phyloP scores from a whole-genome alignment of 1,140 invertebrate species.

The Yoshiicerus persimilis region DNA sequence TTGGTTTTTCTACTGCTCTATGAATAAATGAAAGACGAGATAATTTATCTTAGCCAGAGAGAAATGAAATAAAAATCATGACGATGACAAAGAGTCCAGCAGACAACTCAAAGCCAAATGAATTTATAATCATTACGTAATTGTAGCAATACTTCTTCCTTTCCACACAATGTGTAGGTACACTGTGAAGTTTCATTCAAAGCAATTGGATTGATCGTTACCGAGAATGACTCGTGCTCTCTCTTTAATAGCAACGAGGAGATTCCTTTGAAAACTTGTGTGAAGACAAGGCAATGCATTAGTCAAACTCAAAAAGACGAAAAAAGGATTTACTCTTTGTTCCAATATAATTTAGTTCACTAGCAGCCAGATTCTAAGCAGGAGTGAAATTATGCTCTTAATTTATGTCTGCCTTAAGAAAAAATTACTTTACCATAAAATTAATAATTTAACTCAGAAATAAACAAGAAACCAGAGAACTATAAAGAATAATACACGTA shows the following conservation, averaged over 20 bases:
- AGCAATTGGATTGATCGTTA: not conserved
- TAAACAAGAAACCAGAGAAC: too few relatives aligned
- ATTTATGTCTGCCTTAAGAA: too few relatives aligned
- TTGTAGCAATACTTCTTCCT: not conserved
- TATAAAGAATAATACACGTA: too few relatives aligned
- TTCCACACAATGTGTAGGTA: not conserved
- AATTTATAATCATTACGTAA: not conserved
- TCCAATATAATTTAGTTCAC: not conserved
- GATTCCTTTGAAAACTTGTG: not conserved
- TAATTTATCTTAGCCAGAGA: not conserved
- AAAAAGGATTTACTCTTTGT: not conserved
- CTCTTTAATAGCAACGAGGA: not conserved
- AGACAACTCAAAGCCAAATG: not conserved
- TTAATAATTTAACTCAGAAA: too few relatives aligned
- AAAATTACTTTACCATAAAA: too few relatives aligned
- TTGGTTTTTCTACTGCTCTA: too few relatives aligned
- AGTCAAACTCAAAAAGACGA: not conserved
- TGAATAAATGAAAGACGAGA: not conserved
- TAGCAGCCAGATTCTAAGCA: not conserved
- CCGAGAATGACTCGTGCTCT: not conserved
- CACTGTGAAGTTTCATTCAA: not conserved
- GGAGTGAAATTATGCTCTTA: too few relatives aligned
- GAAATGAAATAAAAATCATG: not conserved
- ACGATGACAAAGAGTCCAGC: not conserved
- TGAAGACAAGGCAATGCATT: not conserved